Percentiles rank a stretch among this genome's conserved stretches.
These are phyloP conservation scores for Anomalospiza imberbis DNA, from an alignment of 2,797 vertebrate genomes.

Conservation along the genomic window DNA sequence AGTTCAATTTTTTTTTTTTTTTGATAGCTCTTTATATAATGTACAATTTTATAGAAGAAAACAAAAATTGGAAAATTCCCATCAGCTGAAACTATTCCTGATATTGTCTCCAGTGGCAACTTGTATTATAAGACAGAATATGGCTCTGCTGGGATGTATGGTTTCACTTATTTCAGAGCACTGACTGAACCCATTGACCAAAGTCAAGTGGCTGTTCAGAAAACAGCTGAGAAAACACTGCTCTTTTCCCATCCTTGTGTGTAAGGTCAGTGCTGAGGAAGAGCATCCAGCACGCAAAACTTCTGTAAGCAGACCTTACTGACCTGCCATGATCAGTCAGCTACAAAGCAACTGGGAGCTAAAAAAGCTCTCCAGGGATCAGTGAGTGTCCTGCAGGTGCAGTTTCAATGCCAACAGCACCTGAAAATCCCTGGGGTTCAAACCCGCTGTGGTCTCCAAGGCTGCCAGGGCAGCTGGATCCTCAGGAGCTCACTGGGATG, in stretches of 20 bases:
- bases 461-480: accelerated
- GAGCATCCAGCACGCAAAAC: not conserved
- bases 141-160: not conserved
- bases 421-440: accelerated
- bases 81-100: not conserved
- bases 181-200: not conserved
- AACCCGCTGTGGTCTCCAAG: not conserved
- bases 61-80: not conserved
- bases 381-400: accelerated
- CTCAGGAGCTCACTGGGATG: not conserved
- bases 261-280: not conserved
- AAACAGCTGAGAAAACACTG: not conserved
- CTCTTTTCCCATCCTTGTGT: not conserved
- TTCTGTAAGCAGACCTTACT: not conserved
- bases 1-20: not conserved
- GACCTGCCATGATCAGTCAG: not conserved
- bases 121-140: not conserved
- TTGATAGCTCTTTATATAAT: not conserved
- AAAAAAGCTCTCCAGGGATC: not conserved
- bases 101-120: not conserved
- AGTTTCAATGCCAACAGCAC: not conserved
- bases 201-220: not conserved
- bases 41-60: not conserved
- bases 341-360: not conserved
- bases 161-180: not conserved